A percentile compares a stretch with the other conserved stretches of the same genome.
These are phyloP conservation scores for Augochlorella aurata DNA, from an alignment of 2,888 invertebrate species.

Conservation along the genomic window DNA sequence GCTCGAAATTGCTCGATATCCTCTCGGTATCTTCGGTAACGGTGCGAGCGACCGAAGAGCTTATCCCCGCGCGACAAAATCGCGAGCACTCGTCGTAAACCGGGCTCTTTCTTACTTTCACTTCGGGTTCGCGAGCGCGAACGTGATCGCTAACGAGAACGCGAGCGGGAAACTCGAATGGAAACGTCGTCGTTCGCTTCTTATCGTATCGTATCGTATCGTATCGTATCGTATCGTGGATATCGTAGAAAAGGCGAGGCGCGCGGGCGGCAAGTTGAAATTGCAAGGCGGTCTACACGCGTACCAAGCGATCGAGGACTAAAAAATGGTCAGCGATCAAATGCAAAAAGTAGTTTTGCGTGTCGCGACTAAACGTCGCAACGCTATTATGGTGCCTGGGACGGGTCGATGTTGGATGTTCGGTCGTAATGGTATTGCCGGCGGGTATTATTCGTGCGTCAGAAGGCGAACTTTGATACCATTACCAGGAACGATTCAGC, in stretches of 20 bases:
- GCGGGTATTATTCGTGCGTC: constrained; percentile 43
- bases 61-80: not conserved
- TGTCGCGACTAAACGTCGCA: not conserved
- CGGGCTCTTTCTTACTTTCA: constrained; percentile 52
- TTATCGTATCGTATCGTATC: too few relatives aligned
- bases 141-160: not conserved
- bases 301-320: not conserved
- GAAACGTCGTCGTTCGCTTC: not conserved
- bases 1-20: not conserved
- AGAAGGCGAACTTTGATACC: constrained; percentile 56
- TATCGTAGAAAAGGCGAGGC: too few relatives aligned
- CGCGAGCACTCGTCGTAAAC: not conserved
- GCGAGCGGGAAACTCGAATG: not conserved
- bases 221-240: too few relatives aligned
- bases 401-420: not conserved
- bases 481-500: constrained; percentile 28
- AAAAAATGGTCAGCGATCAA: not conserved
- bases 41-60: not conserved
- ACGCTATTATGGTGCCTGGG: not conserved
- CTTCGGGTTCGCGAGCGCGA: constrained; percentile 23
- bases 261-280: too few relatives aligned
- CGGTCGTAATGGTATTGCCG: constrained; percentile 27
- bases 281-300: too few relatives aligned
- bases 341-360: not conserved
- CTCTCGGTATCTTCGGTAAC: not conserved